Evolutionary conservation across 2,888 invertebrate species (phyloP), one percentile per base, ranked within the genome.

Genomic region (Melanargia galathea): DNA sequence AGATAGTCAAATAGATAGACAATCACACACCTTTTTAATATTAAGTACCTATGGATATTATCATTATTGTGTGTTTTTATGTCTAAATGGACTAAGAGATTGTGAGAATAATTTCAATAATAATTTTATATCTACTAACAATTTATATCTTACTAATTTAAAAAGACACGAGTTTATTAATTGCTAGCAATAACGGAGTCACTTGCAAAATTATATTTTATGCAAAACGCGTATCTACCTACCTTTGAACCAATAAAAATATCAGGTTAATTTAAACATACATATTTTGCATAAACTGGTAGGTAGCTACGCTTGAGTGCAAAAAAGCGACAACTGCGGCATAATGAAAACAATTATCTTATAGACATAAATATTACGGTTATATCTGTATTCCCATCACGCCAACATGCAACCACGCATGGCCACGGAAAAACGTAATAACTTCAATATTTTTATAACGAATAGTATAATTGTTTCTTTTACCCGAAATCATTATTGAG

Each of bases 371-470:
- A 60, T 65, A 65, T 56, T 55, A 62, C 62, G 43, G 51, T 30
- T 58, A 51, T 62, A 64, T 67, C 57, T 62, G 43, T 66, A 54
- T 66, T 60, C 61, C 60, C 64, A 52, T 64, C 64, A 51, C 59
- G 63, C 33, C 18, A 48, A 8, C 52, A 54, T 57, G 64, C 61
- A 49, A 63, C 54, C 48, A 62, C 63, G 58, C 60, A 60, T 56
- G 24, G 24, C 60, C 60, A 38, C 60, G 55, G 11, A 63, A 59
- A 63, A 62, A 51, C 38, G n/a, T 62, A 51, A 51, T 48, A 43
- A 57, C 57, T 33, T 22, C 62, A 57, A 62, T 61, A 30, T 20
- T 24, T 43, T 71, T 71, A 75, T 45, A 74, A 73, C 71, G 70
- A 71, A 70, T 74, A 54, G 33, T 60, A 35, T 49, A 13, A 20